Evolutionary conservation across 2,113 vertebrate genomes (phyloP), one percentile per base, ranked within the genome.

Genomic region (Microcebus tavaratra): DNA sequence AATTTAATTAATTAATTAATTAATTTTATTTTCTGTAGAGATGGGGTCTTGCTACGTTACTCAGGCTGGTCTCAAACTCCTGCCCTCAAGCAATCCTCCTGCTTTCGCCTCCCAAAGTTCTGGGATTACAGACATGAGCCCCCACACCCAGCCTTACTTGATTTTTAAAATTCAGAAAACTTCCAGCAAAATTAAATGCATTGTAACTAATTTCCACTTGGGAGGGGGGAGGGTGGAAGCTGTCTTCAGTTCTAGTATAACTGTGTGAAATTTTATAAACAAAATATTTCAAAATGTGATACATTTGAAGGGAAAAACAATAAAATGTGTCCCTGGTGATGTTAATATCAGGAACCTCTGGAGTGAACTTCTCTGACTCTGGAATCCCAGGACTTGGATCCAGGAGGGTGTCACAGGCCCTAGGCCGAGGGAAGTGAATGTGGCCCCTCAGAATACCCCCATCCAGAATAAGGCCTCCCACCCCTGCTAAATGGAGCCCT

Each of bases 391-490:
- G 4, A 45, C 13, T 95, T 39, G 68, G 17, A 45, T 34, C 23
- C 48, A 48, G 17, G 6, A 4, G 11, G 34, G 2, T 9, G 6
- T 36, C 25, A 20, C 11, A 21, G 67, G 27, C 0, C 0, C 73
- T 67, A 2, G 45, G 73, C 45, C 3, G 36, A 20, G 13, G 7
- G 55, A 27, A 29, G 3, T 55, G 1, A 34, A 29, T 15, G 6
- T 0, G 10, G 25, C 9, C n/a, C 59, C 34, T 83, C 34, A 15
- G 36, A 25, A 84, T 12, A 20, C 3, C 39, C 31, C 31, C 8
- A 27, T 21, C 34, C 63, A 68, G 1, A 27, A 1, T 0, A 4
- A 8, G 27, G 15, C 76, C 42, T 6, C 8, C 15, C 1, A 55
- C 29, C 27, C 85, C 23, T 18, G 34, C 34, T 85, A 3, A 11